These are phyloP conservation scores for Sphenodon punctatus DNA, from an alignment of 2,797 vertebrate species.

Conservation along the genomic window DNA sequence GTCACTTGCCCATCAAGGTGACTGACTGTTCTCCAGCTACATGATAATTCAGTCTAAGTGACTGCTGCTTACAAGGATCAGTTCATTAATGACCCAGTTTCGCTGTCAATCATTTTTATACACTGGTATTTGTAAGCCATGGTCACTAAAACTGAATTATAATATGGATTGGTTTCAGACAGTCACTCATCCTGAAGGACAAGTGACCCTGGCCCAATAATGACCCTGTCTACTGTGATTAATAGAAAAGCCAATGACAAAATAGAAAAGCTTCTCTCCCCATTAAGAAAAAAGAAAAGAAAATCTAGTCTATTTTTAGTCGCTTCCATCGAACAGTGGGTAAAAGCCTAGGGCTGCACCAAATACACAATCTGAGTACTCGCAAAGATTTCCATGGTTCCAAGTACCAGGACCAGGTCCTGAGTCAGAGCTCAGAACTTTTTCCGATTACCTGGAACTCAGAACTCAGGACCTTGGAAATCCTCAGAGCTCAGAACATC, in stretches of 20 bases:
- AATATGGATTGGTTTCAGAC: background rate
- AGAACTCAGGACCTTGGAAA: no score
- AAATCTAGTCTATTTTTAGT: background rate
- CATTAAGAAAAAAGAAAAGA: background rate
- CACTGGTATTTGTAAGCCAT: slow-evolving; percentile 13
- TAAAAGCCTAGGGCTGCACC: no score
- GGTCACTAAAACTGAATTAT: slow-evolving; percentile 37
- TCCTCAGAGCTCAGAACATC: no score
- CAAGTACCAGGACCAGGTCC: no score
- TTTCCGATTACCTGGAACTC: no score
- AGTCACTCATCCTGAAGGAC: background rate
- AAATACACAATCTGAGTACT: no score
- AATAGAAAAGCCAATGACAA: background rate
- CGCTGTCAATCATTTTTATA: slow-evolving; percentile 2
- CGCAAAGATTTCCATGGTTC: no score
- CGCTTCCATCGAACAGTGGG: background rate
- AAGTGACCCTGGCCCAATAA: slow-evolving; percentile 5
- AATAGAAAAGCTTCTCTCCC: background rate
- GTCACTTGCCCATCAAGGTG: background rate
- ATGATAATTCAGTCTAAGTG: slow-evolving; percentile 22
- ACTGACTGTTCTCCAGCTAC: background rate
- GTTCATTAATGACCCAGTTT: slow-evolving; percentile 13
- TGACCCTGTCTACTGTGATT: slow-evolving; percentile 6
- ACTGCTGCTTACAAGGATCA: background rate
- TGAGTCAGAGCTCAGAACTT: no score